Evolutionary conservation across 2,888 invertebrate genomes (phyloP).

Genomic region (Diaphora mendica): DNA sequence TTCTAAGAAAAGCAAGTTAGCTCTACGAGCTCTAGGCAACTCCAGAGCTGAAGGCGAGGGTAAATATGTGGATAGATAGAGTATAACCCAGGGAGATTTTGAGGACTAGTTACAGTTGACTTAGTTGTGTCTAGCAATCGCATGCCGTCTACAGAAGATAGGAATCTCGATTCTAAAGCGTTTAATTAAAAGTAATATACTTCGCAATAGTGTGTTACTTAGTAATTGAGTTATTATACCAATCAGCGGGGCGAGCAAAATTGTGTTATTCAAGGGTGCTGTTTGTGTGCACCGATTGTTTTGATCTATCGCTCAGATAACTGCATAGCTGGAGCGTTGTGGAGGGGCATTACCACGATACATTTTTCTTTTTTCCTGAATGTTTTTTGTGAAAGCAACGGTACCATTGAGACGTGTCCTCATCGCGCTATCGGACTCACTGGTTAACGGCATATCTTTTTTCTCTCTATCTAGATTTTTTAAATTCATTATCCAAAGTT

Average conservation of each 20-base stretch:
- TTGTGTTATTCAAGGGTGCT: not conserved
- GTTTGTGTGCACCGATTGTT: not conserved
- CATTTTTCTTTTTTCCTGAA: not conserved
- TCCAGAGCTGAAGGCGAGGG: not conserved
- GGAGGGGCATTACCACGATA: not conserved
- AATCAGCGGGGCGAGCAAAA: not conserved
- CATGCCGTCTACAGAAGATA: not conserved
- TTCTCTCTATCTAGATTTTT: no score
- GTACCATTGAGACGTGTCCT: not conserved
- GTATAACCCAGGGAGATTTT: not conserved
- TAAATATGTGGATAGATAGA: not conserved
- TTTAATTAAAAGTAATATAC: not conserved
- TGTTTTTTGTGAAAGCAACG: not conserved
- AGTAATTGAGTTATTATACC: not conserved
- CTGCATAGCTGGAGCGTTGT: not conserved
- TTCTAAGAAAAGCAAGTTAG: not conserved
- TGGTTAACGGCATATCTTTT: not conserved
- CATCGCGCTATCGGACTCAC: not conserved
- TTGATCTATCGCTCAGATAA: not conserved
- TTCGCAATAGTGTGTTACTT: not conserved
- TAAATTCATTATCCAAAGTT: no score
- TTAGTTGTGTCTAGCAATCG: not conserved
- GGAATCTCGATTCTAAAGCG: not conserved
- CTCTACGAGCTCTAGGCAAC: no score
- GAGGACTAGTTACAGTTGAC: not conserved